Base-by-base conservation (phyloP, 2,888 invertebrate genomes). In the Onchidella celtica region DNA sequence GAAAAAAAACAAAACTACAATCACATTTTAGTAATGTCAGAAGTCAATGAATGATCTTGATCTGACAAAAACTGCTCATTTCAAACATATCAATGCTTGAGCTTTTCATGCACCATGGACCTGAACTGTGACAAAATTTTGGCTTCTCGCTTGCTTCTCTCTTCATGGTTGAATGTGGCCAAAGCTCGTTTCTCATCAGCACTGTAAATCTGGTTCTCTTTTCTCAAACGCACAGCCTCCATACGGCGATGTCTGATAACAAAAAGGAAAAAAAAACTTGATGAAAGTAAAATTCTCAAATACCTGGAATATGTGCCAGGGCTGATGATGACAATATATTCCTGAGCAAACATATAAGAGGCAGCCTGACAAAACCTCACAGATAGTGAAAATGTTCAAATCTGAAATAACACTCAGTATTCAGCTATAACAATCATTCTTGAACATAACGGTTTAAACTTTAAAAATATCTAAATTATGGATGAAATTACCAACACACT, bases 171-270 rank as follows among this genome's bases (percentile, higher is more conserved):
- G 94, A 99, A 99, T 95, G 98, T 98, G 0, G 98, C 98, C 84
- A 99, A 94, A 4, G 99, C 98, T 79, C 99, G 95, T 94, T 99
- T 99, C 93, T 99, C 99, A 94, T 99, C 99, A 0, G 99, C 99
- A 6, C 98, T 98, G 95, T 99, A 99, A 92, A 99, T 98, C 95
- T 99, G 99, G 95, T 99, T 99, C 94, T 99, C 99, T 92, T 99
- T 99, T 89, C 99, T 96, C 87, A 99, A 96, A 94, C 99, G 97
- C 1, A 99, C 99, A 85, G 99, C 99, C 94, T 99, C 99, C 99
- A 99, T 99, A 87, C 99, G 96, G 2, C 99, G 96, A 94, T 99
- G 99, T 87, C 92, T 93, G 80, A 89, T 91, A 87, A 81, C 87
- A 89, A 89, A 83, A 65, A 72, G 34, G 11, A 27, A 11, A 40